Percentiles rank a stretch among this genome's conserved stretches.
These are phyloP conservation scores for Eulemur mongoz DNA, from an alignment of 2,797 vertebrate genomes.

Conservation along the genomic window DNA sequence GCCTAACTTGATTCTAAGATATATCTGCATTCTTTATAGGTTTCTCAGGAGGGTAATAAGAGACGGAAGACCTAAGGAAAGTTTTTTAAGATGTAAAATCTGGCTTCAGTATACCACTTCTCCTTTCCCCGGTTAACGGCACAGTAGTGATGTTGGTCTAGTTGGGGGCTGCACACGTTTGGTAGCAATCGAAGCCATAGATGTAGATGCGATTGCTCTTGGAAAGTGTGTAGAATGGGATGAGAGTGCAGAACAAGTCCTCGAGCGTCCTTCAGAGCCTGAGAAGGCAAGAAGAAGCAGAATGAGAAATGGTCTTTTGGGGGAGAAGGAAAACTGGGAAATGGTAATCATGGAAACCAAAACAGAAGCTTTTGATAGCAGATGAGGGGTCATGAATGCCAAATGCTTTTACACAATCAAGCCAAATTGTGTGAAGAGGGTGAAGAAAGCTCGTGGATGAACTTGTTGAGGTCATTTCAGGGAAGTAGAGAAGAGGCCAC, in stretches of 20 bases:
- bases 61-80: background rate
- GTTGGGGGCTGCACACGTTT: background rate
- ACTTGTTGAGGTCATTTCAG: background rate
- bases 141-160: background rate
- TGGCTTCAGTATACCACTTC: background rate
- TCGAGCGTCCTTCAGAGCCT: background rate
- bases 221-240: background rate
- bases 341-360: background rate
- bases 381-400: background rate
- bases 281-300: background rate
- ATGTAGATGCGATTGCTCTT: background rate
- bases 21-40: background rate
- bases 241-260: background rate
- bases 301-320: background rate
- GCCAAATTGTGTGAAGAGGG: background rate
- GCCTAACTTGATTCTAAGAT: background rate
- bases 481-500: background rate
- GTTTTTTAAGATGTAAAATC: background rate
- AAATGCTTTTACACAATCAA: background rate
- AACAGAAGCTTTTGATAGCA: background rate
- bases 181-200: background rate
- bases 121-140: background rate
- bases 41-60: background rate
- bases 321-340: background rate
- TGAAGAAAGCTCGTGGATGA: background rate